Evolutionary conservation across 2,797 vertebrate genomes (phyloP).

Genomic region (Crypturellus tataupa): DNA sequence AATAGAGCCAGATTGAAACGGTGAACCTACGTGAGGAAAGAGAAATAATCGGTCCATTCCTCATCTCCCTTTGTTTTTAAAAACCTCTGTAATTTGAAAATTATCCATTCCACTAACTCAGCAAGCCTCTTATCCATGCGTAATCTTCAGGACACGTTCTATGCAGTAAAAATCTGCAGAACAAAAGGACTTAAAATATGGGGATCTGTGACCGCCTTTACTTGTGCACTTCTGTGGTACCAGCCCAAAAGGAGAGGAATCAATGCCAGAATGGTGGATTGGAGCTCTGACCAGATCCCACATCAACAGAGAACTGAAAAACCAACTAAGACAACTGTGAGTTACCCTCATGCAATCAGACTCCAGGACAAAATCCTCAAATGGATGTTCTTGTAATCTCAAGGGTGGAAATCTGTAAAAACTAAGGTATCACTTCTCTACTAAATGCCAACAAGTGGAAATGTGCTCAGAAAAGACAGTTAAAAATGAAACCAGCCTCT

Average conservation of each 20-base stretch:
- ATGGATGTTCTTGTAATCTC: background rate
- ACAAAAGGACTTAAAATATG: background rate
- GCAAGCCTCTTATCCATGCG: background rate
- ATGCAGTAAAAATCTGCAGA: background rate
- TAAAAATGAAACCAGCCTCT: background rate
- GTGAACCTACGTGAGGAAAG: conserved; percentile 83
- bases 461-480: background rate
- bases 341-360: background rate
- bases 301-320: conserved; percentile 5
- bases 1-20: conserved; percentile 93
- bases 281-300: conserved; percentile 28
- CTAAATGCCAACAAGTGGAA: background rate
- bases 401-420: background rate
- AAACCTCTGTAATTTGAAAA: background rate
- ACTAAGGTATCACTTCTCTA: background rate
- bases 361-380: background rate
- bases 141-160: background rate
- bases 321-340: background rate
- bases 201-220: background rate
- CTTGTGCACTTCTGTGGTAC: background rate
- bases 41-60: conserved; percentile 24
- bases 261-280: background rate
- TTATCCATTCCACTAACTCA: background rate
- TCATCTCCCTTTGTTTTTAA: background rate
- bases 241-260: background rate